A percentile compares a stretch with the other conserved stretches of the same genome.
Evolutionary conservation across 2,113 vertebrate genomes (phyloP).

Genomic region (Zeus faber): DNA sequence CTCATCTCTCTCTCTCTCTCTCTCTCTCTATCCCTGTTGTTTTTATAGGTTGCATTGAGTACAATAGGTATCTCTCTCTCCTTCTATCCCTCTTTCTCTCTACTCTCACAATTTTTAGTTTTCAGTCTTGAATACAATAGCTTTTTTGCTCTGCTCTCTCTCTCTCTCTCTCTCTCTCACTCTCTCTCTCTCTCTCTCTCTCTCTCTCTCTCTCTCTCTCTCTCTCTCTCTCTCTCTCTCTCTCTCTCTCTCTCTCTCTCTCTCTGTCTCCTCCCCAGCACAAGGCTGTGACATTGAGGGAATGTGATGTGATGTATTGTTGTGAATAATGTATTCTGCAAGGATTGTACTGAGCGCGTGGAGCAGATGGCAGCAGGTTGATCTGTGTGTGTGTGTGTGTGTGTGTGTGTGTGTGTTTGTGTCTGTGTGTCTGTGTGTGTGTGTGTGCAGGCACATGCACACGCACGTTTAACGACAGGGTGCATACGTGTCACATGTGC

Average conservation of each 20-base stretch:
- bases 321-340: slow-evolving; percentile 73
- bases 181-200: neutral
- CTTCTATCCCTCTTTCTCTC: neutral
- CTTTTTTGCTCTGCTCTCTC: slow-evolving; percentile 37
- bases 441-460: neutral
- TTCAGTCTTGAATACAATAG: slow-evolving; percentile 44
- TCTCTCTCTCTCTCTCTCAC: slow-evolving; percentile 1
- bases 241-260: slow-evolving; percentile 2
- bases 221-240: neutral
- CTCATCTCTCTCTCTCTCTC: slow-evolving; percentile 21
- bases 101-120: slow-evolving; percentile 22
- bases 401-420: slow-evolving; percentile 12
- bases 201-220: neutral
- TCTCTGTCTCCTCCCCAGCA: slow-evolving; percentile 7
- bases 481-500: neutral
- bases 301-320: slow-evolving; percentile 76
- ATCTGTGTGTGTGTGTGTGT: slow-evolving; percentile 53
- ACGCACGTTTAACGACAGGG: neutral
- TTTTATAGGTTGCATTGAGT: too few relatives aligned
- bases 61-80: neutral
- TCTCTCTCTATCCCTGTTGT: neutral
- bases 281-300: slow-evolving; percentile 72
- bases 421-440: neutral
- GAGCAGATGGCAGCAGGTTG: slow-evolving; percentile 76
- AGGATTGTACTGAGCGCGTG: slow-evolving; percentile 65